Evolutionary conservation across 2,113 vertebrate species (phyloP).

Genomic region (Lophotis ruficrista): DNA sequence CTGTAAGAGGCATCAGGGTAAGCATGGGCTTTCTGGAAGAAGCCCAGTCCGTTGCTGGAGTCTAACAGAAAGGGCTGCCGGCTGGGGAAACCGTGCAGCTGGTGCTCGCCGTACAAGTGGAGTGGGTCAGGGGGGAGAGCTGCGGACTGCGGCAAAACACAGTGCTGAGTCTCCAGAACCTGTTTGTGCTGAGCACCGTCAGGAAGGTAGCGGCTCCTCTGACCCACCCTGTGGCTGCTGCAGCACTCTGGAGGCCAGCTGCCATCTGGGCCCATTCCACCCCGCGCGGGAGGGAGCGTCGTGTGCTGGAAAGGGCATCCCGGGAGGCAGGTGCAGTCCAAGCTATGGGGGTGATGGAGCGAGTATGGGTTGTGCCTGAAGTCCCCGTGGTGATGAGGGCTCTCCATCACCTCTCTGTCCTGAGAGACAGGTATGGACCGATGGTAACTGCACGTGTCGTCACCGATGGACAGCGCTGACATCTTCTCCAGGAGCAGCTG

Average conservation of each 20-base stretch:
- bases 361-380: not conserved
- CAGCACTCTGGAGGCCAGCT: not conserved
- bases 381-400: accelerated
- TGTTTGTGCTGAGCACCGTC: not conserved
- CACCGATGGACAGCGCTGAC: not conserved
- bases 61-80: not conserved
- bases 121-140: not conserved
- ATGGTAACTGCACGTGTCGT: accelerated
- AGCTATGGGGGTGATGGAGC: not conserved
- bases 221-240: accelerated
- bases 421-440: not conserved
- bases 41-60: not conserved
- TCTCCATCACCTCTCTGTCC: not conserved
- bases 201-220: accelerated
- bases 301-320: not conserved
- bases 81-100: not conserved
- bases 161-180: not conserved
- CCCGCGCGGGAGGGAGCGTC: accelerated
- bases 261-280: accelerated
- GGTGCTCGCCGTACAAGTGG: accelerated
- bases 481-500: not conserved
- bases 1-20: not conserved
- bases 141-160: accelerated
- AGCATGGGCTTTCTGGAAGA: not conserved
- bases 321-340: not conserved